Evolutionary conservation across 2,797 vertebrate genomes (phyloP).

Genomic region (Poliocrania exsul): DNA sequence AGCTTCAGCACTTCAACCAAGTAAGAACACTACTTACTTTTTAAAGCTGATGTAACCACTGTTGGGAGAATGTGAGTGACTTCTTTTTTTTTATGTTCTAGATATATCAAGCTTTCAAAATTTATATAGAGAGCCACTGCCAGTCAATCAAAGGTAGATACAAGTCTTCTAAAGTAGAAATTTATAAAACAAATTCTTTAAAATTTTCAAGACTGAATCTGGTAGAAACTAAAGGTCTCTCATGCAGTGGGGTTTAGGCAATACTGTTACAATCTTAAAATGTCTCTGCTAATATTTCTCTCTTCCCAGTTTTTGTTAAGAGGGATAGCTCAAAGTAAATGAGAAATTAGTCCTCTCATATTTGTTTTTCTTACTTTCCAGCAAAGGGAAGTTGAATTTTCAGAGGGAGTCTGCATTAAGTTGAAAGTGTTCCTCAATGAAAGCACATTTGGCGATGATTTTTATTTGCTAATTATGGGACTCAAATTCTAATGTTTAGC

Average conservation of each 20-base stretch:
- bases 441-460: neutral
- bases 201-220: neutral
- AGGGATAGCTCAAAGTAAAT: neutral
- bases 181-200: neutral
- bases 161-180: neutral
- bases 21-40: conserved; percentile 69
- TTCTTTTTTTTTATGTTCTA: conserved; percentile 56
- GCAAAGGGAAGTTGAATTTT: neutral
- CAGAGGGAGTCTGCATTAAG: neutral
- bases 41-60: neutral
- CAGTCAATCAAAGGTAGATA: conserved; percentile 84
- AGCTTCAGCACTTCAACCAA: conserved; percentile 90
- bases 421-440: neutral
- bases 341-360: neutral
- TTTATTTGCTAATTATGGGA: neutral
- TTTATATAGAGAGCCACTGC: conserved; percentile 86
- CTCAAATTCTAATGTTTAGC: neutral
- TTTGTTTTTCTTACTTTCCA: neutral
- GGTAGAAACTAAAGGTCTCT: neutral
- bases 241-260: neutral
- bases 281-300: neutral
- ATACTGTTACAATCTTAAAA: neutral
- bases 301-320: neutral
- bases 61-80: neutral
- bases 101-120: conserved; percentile 95